These are phyloP conservation scores for Apogon hyalosoma DNA, from an alignment of 2,797 vertebrate genomes.

Conservation along the genomic window DNA sequence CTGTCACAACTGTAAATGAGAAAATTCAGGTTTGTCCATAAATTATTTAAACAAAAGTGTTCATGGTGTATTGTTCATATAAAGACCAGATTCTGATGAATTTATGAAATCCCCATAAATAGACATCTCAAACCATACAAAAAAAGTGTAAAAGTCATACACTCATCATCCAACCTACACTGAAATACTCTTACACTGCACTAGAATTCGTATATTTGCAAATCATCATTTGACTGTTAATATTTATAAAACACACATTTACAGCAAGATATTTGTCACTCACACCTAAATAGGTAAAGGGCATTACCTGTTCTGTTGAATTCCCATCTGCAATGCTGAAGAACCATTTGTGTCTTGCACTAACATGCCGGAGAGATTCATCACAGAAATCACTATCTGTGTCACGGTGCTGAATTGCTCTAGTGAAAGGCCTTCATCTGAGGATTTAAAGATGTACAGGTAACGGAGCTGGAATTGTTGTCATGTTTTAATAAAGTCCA, in stretches of 20 bases:
- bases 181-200: too few species aligned
- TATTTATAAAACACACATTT: too few species aligned
- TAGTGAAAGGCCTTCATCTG: slow-evolving; percentile 52
- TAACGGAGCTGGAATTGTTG: not conserved
- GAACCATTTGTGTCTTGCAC: slow-evolving; percentile 39
- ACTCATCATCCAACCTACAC: too few species aligned
- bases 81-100: too few species aligned
- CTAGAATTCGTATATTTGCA: too few species aligned
- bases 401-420: slow-evolving; percentile 65
- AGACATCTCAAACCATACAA: too few species aligned
- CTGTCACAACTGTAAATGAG: slow-evolving; percentile 44
- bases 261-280: not conserved
- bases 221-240: too few species aligned
- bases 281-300: not conserved
- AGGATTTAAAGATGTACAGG: slow-evolving; percentile 5
- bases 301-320: slow-evolving; percentile 54
- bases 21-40: not conserved
- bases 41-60: slow-evolving; percentile 8
- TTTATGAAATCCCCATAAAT: too few species aligned
- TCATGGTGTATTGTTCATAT: not conserved
- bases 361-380: slow-evolving; percentile 61
- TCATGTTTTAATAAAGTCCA: not conserved
- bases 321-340: slow-evolving; percentile 38
- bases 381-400: slow-evolving; percentile 71
- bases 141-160: too few species aligned